These are phyloP conservation scores for Ibycter americanus DNA, from an alignment of 2,797 vertebrate species.

Conservation along the genomic window DNA sequence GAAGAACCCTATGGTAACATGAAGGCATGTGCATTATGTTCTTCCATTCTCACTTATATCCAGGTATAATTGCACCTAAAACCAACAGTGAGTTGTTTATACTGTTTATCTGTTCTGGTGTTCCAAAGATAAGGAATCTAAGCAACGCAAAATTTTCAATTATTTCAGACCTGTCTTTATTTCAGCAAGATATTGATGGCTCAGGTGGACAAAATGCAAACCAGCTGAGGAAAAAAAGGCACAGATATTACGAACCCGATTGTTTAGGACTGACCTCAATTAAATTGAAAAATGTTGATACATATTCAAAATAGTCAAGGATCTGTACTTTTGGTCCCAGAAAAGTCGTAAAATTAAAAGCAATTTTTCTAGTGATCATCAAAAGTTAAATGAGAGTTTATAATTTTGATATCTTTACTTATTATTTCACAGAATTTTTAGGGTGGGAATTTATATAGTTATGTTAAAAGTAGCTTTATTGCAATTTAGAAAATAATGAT, in stretches of 20 bases:
- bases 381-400: background rate
- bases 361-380: background rate
- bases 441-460: background rate
- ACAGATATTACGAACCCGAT: background rate
- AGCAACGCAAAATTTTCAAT: background rate
- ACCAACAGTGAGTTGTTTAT: background rate
- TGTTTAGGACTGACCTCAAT: background rate
- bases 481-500: background rate
- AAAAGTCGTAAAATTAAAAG: background rate
- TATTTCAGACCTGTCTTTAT: background rate
- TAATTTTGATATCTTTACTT: background rate
- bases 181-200: background rate
- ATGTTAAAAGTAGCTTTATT: background rate
- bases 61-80: background rate
- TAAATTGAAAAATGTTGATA: background rate
- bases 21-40: background rate
- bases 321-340: background rate
- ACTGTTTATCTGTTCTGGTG: background rate
- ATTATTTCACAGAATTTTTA: background rate
- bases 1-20: background rate
- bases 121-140: background rate
- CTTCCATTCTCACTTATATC: background rate
- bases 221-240: background rate
- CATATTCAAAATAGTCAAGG: background rate
- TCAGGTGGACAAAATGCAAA: background rate